Conservation (phyloP, 2,113 vertebrate genomes). For the Xerus inauris region DNA sequence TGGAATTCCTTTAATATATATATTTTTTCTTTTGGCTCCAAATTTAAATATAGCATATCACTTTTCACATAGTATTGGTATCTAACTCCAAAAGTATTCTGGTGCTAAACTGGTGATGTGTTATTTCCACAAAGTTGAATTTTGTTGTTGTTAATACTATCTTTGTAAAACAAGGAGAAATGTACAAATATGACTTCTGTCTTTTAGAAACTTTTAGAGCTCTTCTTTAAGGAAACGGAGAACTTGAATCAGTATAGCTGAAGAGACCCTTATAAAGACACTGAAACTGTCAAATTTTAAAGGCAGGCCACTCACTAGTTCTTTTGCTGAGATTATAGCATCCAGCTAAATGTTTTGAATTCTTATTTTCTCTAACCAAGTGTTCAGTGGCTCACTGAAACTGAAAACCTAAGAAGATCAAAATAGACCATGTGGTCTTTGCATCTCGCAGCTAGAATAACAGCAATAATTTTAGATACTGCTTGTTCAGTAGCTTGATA, state of each 20-base stretch:
- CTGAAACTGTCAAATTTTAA: constrained; percentile 7
- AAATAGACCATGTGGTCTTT: constrained; percentile 14
- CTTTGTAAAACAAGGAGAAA: not conserved
- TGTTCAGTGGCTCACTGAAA: not conserved
- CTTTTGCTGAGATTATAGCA: not conserved
- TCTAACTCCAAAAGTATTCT: not conserved
- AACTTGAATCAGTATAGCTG: not conserved
- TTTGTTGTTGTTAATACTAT: not conserved
- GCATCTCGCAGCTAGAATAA: not conserved
- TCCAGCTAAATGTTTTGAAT: not conserved
- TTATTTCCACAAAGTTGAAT: constrained; percentile 27
- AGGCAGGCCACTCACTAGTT: not conserved
- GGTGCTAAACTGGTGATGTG: not conserved
- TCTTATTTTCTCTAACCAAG: constrained; percentile 34
- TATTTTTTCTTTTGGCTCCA: not conserved
- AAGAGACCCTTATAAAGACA: not conserved
- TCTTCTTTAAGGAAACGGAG: not conserved
- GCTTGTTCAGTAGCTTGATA: not conserved
- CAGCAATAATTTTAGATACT: constrained; percentile 21
- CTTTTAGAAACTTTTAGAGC: not conserved
- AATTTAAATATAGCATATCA: constrained; percentile 53
- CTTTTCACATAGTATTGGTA: not conserved
- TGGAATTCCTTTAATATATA: not conserved
- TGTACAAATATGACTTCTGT: not conserved
- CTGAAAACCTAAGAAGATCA: constrained; percentile 42